phyloP scores from a whole-genome alignment of 2,113 vertebrate species.

The Eonycteris spelaea region DNA sequence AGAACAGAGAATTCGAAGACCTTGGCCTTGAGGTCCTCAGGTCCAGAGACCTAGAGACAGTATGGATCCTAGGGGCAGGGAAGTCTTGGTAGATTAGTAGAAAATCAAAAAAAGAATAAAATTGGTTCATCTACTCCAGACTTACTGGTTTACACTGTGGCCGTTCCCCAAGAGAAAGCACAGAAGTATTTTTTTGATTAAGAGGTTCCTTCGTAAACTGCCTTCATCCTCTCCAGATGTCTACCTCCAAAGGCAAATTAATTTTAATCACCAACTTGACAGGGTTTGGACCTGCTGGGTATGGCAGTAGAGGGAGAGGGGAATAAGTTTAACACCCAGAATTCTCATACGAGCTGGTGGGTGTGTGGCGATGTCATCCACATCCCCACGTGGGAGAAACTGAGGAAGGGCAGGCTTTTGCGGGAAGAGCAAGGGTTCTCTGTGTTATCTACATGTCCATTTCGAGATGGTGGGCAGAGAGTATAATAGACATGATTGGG shows the following conservation, averaged over 20 bases:
- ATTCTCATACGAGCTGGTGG: background rate
- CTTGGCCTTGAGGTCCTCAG: background rate
- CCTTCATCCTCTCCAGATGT: background rate
- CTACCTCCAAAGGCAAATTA: background rate
- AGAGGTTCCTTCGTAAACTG: background rate
- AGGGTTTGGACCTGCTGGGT: background rate
- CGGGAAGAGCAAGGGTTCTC: background rate
- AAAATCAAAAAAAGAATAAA: background rate
- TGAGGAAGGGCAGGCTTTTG: background rate
- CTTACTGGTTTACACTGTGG: background rate
- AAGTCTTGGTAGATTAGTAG: background rate
- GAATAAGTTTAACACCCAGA: background rate
- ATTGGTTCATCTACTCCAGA: background rate
- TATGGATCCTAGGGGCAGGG: background rate
- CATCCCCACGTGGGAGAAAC: background rate
- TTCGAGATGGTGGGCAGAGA: background rate
- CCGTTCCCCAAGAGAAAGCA: background rate
- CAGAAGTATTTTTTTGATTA: background rate
- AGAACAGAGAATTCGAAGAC: background rate
- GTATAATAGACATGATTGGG: fast-evolving
- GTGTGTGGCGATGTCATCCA: fast-evolving
- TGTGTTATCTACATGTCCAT: background rate
- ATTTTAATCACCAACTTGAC: background rate
- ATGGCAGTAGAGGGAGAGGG: background rate
- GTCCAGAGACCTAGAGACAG: background rate